Evolutionary conservation across 2,888 invertebrate species (phyloP).

Genomic region (Drosophila niveifrons): DNA sequence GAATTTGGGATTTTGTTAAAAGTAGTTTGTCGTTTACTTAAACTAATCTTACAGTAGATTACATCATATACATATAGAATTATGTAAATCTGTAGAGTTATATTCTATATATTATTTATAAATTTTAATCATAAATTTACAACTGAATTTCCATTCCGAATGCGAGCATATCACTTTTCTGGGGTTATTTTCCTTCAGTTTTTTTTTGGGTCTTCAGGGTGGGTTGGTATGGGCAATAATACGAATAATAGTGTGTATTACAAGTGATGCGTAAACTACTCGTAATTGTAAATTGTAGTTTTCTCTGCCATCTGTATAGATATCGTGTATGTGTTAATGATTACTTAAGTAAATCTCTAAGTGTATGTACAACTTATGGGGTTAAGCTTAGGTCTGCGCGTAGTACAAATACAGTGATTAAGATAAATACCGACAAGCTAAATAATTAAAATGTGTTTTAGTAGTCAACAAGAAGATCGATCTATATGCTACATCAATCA

Average conservation of each 20-base stretch:
- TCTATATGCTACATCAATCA: conserved; percentile 8
- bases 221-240: conserved; percentile 17
- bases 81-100: conserved; percentile 16
- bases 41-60: conserved; percentile 40
- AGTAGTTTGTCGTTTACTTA: conserved; percentile 14
- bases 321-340: conserved; percentile 7
- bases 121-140: conserved; percentile 5
- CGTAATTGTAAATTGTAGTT: conserved; percentile 6
- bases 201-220: background rate
- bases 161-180: conserved; percentile 18
- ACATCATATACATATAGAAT: conserved; percentile 17
- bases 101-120: conserved; percentile 6
- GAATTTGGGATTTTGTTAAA: conserved; percentile 3
- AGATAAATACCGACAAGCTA: conserved; percentile 15
- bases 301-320: background rate
- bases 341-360: background rate
- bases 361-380: conserved; percentile 68
- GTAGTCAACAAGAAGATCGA: conserved; percentile 39
- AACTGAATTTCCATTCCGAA: background rate
- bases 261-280: conserved; percentile 9
- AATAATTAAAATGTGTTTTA: conserved; percentile 19
- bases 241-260: conserved; percentile 1
- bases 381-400: conserved; percentile 25
- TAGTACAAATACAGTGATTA: conserved; percentile 9
- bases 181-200: background rate